These are phyloP conservation scores for Apostichopus parvimensis DNA, from an alignment of 35 echinoderm and acorn worm species.

Conservation along the genomic window DNA sequence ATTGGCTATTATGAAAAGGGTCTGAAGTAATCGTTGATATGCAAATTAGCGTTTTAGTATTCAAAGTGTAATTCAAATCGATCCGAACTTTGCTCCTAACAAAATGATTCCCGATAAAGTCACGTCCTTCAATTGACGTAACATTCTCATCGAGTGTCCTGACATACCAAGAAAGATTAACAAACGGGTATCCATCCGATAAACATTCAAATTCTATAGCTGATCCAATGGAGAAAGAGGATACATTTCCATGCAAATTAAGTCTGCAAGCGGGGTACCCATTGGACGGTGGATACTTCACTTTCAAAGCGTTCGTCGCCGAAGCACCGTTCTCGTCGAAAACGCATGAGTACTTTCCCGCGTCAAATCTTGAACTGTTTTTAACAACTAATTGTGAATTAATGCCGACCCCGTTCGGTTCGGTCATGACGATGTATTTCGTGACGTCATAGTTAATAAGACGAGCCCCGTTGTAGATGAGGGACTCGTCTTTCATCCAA, in stretches of 20 bases:
- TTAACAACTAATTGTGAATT: slow-evolving; percentile 30
- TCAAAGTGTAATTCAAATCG: neutral
- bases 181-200: slow-evolving; percentile 12
- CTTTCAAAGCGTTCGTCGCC: neutral
- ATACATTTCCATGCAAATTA: neutral
- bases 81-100: neutral
- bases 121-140: neutral
- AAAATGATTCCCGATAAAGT: neutral
- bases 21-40: slow-evolving; percentile 23
- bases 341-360: slow-evolving; percentile 31
- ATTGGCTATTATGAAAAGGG: neutral
- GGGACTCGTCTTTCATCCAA: slow-evolving; percentile 24
- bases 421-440: slow-evolving; percentile 23
- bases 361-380: slow-evolving; percentile 19
- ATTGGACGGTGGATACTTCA: slow-evolving; percentile 1
- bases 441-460: neutral
- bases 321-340: slow-evolving; percentile 29
- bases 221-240: neutral
- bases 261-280: neutral
- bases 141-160: no score
- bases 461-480: slow-evolving; percentile 18
- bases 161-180: slow-evolving; percentile 8
- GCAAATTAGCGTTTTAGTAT: slow-evolving; percentile 11
- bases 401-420: slow-evolving; percentile 36
- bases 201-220: slow-evolving; percentile 24